phyloP scores from a whole-genome alignment of 2,797 vertebrate species.

The Intellagama lesueurii region DNA sequence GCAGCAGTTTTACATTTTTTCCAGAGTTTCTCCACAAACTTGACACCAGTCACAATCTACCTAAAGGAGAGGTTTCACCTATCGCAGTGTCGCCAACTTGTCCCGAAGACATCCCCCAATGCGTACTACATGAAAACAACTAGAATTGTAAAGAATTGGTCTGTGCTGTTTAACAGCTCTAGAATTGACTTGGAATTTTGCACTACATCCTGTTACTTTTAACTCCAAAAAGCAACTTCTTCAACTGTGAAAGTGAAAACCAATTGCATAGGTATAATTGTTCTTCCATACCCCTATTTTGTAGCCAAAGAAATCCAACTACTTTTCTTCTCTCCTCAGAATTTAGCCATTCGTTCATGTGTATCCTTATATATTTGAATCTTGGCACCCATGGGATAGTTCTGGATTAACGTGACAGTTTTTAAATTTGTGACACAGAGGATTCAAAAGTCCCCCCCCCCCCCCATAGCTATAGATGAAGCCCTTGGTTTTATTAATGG shows the following conservation, averaged over 20 bases:
- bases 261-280: background rate
- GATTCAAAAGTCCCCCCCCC: background rate
- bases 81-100: background rate
- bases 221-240: background rate
- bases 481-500: background rate
- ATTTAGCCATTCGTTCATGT: background rate
- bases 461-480: conserved; percentile 25
- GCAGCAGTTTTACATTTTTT: background rate
- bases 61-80: background rate
- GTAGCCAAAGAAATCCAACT: background rate
- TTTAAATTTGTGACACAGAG: background rate
- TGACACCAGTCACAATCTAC: background rate
- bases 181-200: background rate
- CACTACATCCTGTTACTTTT: background rate
- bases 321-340: background rate
- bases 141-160: background rate
- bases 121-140: background rate
- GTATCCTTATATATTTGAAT: background rate
- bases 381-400: background rate
- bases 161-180: background rate
- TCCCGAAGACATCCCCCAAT: background rate
- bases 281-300: background rate
- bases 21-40: background rate
- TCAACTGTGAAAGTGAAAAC: background rate
- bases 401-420: background rate